Conservation (phyloP, 2,797 vertebrate species). For the Cynodonichthys magdalenae region DNA sequence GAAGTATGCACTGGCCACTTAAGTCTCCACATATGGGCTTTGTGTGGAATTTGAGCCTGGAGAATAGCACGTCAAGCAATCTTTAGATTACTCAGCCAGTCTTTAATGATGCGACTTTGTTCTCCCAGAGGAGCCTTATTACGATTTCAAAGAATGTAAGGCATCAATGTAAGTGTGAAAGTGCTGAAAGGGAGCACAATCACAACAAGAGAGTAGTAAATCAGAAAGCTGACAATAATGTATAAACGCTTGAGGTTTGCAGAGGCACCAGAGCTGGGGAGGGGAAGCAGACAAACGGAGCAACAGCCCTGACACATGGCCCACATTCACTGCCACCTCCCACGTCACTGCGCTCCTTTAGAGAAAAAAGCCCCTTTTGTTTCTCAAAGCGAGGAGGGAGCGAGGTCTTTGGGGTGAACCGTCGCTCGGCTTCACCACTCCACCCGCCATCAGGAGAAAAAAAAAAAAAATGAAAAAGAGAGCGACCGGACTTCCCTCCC, state of each 20-base stretch:
- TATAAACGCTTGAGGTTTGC: slow-evolving; percentile 36
- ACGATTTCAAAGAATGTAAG: slow-evolving; percentile 38
- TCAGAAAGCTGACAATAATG: slow-evolving; percentile 16
- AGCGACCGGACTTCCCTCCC: slow-evolving; percentile 64
- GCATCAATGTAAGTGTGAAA: slow-evolving; percentile 24
- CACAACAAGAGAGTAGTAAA: not conserved
- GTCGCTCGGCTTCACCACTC: slow-evolving; percentile 62
- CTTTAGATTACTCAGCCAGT: slow-evolving; percentile 37
- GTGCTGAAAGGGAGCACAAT: not conserved
- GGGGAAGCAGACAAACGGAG: slow-evolving; percentile 60
- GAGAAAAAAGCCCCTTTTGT: slow-evolving; percentile 75
- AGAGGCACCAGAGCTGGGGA: slow-evolving; percentile 30
- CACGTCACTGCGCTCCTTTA: slow-evolving; percentile 73
- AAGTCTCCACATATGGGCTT: slow-evolving; percentile 30
- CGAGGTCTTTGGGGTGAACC: slow-evolving; percentile 73
- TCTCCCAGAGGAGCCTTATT: slow-evolving; percentile 4
- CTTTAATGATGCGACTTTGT: slow-evolving; percentile 27
- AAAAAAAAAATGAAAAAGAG: slow-evolving; percentile 27
- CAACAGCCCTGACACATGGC: slow-evolving; percentile 78
- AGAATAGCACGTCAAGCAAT: slow-evolving; percentile 32
- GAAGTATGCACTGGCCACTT: slow-evolving; percentile 16
- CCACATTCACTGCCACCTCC: slow-evolving; percentile 77
- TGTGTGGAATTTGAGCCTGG: slow-evolving; percentile 33
- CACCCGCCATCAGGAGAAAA: slow-evolving; percentile 49
- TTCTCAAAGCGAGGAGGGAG: slow-evolving; percentile 61